Evolutionary conservation across 2,797 vertebrate genomes (phyloP), one percentile per base, ranked within the genome.

Genomic region (Okamejei kenojei): DNA sequence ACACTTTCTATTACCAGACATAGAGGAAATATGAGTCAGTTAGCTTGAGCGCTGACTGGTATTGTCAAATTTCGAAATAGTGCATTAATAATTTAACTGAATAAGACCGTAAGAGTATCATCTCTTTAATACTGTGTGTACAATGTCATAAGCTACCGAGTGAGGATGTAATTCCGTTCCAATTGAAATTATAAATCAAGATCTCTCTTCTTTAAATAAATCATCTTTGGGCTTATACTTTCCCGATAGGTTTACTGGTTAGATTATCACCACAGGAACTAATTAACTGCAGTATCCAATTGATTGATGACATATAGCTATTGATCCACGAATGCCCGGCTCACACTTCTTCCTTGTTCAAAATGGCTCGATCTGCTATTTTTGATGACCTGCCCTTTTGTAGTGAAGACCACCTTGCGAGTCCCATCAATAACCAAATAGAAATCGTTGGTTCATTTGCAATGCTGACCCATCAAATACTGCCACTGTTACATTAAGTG

Each of bases 1-100:
- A 35, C 61, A 88, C 84, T 88, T 88, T 68, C 61, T 88, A 88
- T 88, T 68, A 68, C 84, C 63, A 17, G 84, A 9, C n/a, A n/a
- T 61, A 65, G 84, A 58, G 82, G 61, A 68, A 88, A 88, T 32
- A 68, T 68, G 84, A 68, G 84, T 68, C 84, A 68, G 84, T 68
- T 32, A 88, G 63, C 63, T 88, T 88, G n/a, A 88, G 32, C 84
- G n/a, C 68, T 68, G 84, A 68, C 7, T 35, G n/a, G 63, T 88
- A 7, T 58, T 23, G 54, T 58, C 54, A 19, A 19, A n/a, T 35
- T 88, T 17, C 21, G 19, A 19, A 65, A 88, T 63, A 68, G n/a
- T 4, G 21, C n/a, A 68, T 19, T 63, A 88, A 65, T 68, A 88
- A 88, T 65, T 68, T 68, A 68, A 88, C 63, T 88, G 15, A 29